These are phyloP conservation scores for Cryptoblepharus egeriae DNA, from an alignment of 2,797 vertebrate genomes.

Conservation along the genomic window DNA sequence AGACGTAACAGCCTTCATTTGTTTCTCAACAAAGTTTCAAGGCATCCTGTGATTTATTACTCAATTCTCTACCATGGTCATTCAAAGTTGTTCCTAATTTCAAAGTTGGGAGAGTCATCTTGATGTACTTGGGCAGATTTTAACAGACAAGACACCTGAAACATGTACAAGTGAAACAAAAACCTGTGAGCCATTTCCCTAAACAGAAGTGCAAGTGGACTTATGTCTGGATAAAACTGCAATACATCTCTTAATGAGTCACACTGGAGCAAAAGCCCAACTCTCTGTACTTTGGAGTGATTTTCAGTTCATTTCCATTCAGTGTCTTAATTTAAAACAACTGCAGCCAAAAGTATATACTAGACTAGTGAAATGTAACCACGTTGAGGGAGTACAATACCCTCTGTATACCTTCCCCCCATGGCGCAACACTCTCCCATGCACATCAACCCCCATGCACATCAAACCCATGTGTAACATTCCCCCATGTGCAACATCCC, in stretches of 20 bases:
- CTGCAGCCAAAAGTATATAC: neutral
- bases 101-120: neutral
- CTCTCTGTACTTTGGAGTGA: neutral
- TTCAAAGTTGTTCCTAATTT: neutral
- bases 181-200: neutral
- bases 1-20: neutral
- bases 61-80: neutral
- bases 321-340: neutral
- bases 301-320: neutral
- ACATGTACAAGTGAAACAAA: neutral
- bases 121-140: neutral
- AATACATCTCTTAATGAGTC: neutral
- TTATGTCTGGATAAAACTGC: neutral
- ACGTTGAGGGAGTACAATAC: no score
- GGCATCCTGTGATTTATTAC: constrained; percentile 26
- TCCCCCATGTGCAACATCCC: no score
- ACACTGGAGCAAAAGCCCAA: neutral
- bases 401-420: no score
- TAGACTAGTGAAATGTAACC: no score
- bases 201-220: constrained; percentile 12
- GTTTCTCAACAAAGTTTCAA: neutral
- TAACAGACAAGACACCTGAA: neutral
- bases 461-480: no score
- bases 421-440: no score
- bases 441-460: no score